Evolutionary conservation across 2,888 invertebrate genomes (phyloP).

Genomic region (Nymphalis c-album): DNA sequence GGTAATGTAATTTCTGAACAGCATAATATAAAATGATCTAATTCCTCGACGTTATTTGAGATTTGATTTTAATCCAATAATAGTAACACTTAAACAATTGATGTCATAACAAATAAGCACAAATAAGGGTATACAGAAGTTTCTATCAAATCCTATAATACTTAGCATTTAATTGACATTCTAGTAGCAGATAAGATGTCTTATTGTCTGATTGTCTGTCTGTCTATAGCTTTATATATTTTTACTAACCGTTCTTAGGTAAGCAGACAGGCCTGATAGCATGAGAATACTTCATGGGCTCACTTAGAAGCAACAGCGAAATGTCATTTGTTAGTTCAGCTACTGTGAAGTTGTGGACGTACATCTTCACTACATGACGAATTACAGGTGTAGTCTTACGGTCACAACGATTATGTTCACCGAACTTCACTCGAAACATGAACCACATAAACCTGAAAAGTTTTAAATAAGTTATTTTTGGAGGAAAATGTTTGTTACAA

Average conservation of each 20-base stretch:
- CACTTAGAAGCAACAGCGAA: constrained; percentile 88
- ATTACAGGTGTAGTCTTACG: constrained; percentile 84
- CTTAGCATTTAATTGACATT: not conserved
- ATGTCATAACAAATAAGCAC: too few species aligned
- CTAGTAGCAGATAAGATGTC: too few species aligned
- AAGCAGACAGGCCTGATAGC: constrained; percentile 91
- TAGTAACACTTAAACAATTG: too few species aligned
- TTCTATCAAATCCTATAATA: too few species aligned
- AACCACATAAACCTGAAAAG: constrained; percentile 91
- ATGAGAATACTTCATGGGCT: constrained; percentile 87
- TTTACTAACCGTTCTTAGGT: constrained; percentile 74
- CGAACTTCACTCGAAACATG: constrained; percentile 92
- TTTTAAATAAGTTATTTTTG: not conserved
- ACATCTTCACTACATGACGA: constrained; percentile 86
- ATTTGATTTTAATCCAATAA: too few species aligned
- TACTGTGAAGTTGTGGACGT: constrained; percentile 89
- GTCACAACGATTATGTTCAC: constrained; percentile 91
- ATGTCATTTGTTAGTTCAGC: constrained; percentile 93
- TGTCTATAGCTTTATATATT: too few species aligned
- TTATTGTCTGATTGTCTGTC: too few species aligned
- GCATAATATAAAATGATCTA: too few species aligned
- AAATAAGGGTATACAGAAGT: too few species aligned
- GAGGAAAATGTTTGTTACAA: too few species aligned
- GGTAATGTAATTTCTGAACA: too few species aligned
- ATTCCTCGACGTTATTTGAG: too few species aligned